phyloP scores from a whole-genome alignment of 1,140 invertebrate genomes.

The Meloidogyne floridensis region DNA sequence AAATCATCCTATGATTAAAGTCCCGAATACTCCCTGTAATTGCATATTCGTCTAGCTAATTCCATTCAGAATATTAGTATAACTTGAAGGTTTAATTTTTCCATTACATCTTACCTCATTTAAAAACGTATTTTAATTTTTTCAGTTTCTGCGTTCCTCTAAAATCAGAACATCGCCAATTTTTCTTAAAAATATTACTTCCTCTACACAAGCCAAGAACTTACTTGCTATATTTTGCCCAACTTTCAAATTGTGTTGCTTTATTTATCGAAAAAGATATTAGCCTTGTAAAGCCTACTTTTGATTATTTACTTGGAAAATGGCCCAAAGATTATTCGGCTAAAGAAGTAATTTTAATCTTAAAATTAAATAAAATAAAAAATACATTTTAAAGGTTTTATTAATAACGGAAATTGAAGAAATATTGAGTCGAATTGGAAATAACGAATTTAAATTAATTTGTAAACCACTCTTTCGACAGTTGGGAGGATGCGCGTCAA shows the following conservation, averaged over 20 bases:
- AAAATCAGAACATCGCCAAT: conserved; percentile 64
- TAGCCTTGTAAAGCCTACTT: conserved; percentile 70
- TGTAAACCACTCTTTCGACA: not conserved
- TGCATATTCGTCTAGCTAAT: too few species aligned
- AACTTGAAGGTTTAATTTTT: too few species aligned
- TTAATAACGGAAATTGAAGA: conserved; percentile 24
- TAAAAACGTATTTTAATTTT: not conserved
- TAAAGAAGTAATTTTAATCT: conserved; percentile 3
- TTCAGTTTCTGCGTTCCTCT: conserved; percentile 58
- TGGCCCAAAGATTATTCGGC: conserved; percentile 12
- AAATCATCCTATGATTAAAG: too few species aligned
- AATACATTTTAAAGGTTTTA: not conserved
- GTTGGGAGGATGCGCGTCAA: conserved; percentile 8
- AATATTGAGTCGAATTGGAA: conserved; percentile 9
- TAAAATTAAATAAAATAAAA: not conserved
- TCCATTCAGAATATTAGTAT: too few species aligned
- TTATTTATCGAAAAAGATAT: conserved; percentile 88
- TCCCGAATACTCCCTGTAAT: too few species aligned
- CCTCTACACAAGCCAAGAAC: conserved; percentile 69
- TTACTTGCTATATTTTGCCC: conserved; percentile 89
- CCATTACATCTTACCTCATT: too few species aligned
- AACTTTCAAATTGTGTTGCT: conserved; percentile 91
- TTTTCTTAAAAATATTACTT: conserved; percentile 57
- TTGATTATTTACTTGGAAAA: conserved; percentile 5
- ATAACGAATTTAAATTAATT: conserved; percentile 7